Evolutionary conservation across 2,113 vertebrate genomes (phyloP).

Genomic region (Phaethon lepturus): DNA sequence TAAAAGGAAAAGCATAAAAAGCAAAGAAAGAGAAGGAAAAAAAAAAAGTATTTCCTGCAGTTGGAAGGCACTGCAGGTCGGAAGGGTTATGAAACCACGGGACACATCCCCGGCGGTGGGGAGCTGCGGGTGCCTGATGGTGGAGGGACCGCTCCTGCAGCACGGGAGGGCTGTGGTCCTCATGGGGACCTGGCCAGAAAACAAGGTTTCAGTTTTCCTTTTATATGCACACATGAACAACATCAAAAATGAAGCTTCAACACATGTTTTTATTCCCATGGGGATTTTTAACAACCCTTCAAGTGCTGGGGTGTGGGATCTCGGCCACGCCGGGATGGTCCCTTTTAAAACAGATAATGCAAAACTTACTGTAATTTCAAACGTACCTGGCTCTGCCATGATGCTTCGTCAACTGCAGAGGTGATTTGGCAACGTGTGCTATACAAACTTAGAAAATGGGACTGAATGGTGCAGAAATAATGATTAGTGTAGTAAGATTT

Average conservation of each 20-base stretch:
- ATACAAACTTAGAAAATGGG: not conserved
- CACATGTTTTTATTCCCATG: fast-evolving
- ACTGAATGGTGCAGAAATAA: not conserved
- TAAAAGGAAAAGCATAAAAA: not conserved
- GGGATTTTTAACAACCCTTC: not conserved
- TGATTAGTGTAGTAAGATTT: not conserved
- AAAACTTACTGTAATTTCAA: not conserved
- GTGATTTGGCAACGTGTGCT: not conserved
- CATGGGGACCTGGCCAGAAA: not conserved
- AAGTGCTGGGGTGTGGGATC: not conserved
- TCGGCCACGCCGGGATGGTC: not conserved
- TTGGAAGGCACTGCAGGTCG: not conserved
- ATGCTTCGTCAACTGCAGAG: not conserved
- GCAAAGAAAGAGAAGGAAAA: not conserved
- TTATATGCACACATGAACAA: not conserved
- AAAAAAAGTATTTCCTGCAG: not conserved
- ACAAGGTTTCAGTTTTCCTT: not conserved
- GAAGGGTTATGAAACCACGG: fast-evolving
- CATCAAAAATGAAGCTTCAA: not conserved
- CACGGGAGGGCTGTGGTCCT: not conserved
- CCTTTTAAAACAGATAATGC: not conserved
- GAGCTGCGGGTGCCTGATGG: not conserved
- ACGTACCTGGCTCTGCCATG: not conserved
- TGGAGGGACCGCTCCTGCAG: not conserved
- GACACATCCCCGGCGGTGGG: fast-evolving